These are phyloP conservation scores for Ophiodon elongatus DNA, from an alignment of 2,113 vertebrate genomes.

Conservation along the genomic window DNA sequence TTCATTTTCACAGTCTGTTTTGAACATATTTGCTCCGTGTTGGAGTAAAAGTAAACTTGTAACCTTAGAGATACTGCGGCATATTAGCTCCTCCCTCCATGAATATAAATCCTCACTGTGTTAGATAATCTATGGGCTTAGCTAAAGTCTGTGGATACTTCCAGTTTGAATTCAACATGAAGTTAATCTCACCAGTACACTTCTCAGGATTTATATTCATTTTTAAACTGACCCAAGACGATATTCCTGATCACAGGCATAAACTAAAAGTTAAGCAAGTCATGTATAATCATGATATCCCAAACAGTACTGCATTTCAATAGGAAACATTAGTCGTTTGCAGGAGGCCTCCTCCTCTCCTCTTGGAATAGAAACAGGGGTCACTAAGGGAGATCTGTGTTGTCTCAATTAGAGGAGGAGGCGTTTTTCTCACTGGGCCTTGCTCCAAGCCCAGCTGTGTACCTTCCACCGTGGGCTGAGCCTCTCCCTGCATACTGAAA, in stretches of 20 bases:
- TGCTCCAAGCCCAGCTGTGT: constrained; percentile 78
- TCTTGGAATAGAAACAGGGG: constrained; percentile 52
- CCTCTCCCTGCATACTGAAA: constrained; percentile 79
- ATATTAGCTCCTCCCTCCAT: not conserved
- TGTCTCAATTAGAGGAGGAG: constrained; percentile 74
- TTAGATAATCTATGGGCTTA: constrained; percentile 13
- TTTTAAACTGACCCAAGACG: not conserved
- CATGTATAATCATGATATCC: not conserved
- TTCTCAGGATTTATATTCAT: not conserved
- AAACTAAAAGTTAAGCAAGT: not conserved
- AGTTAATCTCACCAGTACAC: not conserved
- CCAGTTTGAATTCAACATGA: not conserved
- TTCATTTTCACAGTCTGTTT: constrained; percentile 31
- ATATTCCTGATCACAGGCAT: not conserved
- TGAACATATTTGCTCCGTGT: not conserved
- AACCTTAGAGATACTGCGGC: not conserved
- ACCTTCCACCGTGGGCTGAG: constrained; percentile 71
- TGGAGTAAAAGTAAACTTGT: not conserved
- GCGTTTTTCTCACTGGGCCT: constrained; percentile 72
- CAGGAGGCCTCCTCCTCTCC: constrained; percentile 34
- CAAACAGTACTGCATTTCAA: not conserved
- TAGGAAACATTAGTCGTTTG: constrained; percentile 25
- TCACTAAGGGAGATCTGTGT: constrained; percentile 74
- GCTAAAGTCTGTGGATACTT: not conserved
- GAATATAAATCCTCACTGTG: not conserved